A percentile compares a stretch with the other conserved stretches of the same genome.
phyloP scores from a whole-genome alignment of 2,113 vertebrate genomes.

The Chauna torquata region DNA sequence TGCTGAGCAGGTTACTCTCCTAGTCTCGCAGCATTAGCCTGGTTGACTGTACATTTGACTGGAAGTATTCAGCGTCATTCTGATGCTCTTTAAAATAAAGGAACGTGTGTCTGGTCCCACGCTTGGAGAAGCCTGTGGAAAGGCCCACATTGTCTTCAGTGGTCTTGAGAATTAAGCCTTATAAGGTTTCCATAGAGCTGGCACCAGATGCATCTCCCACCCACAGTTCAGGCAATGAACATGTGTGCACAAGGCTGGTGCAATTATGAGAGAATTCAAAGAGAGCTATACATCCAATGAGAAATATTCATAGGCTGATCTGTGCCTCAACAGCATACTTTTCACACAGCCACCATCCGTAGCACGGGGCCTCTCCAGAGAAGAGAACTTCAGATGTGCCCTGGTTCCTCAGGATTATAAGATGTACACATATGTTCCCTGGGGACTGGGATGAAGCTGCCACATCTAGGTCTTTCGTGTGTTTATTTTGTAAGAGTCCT shows the following conservation, averaged over 20 bases:
- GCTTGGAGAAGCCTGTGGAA: not conserved
- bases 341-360: not conserved
- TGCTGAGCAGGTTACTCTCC: not conserved
- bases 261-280: slow-evolving; percentile 33
- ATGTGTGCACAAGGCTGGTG: slow-evolving; percentile 18
- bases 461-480: not conserved
- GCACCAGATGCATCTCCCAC: not conserved
- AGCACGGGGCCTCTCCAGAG: not conserved
- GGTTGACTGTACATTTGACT: not conserved
- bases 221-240: not conserved
- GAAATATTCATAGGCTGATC: not conserved
- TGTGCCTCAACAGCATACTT: not conserved
- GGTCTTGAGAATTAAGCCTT: not conserved
- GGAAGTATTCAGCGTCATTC: not conserved
- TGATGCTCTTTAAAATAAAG: not conserved
- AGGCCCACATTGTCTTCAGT: not conserved
- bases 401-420: not conserved
- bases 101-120: not conserved
- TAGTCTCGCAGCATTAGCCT: not conserved
- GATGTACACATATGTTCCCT: not conserved
- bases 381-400: not conserved
- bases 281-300: not conserved
- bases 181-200: not conserved
- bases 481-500: not conserved
- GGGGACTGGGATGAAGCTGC: not conserved